Conservation (phyloP, 2,797 vertebrate genomes). For the Parauchenoglanis punctatus region DNA sequence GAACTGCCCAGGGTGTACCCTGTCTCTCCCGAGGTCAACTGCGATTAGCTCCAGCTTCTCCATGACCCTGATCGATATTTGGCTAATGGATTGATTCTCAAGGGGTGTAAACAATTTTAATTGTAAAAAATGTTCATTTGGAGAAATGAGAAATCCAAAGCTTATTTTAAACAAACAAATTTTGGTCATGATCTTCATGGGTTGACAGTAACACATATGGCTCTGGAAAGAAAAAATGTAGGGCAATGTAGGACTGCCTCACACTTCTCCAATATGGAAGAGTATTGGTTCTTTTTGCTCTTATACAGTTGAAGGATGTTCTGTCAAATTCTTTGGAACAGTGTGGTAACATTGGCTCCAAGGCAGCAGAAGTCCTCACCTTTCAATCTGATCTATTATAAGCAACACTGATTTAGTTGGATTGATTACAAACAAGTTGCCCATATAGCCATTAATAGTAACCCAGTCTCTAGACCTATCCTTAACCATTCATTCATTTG, state of each 20-base stretch:
- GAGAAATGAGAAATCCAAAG: not conserved
- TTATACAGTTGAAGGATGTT: not conserved
- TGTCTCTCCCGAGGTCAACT: too few relatives aligned
- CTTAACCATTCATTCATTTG: constrained; percentile 12
- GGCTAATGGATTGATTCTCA: too few relatives aligned
- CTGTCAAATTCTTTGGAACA: not conserved
- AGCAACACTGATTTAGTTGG: constrained; percentile 1
- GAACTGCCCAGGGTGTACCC: too few relatives aligned
- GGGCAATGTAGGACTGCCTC: not conserved
- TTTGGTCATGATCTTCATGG: not conserved
- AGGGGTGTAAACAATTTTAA: not conserved
- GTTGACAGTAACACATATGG: not conserved
- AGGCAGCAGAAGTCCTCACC: not conserved
- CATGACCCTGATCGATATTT: too few relatives aligned
- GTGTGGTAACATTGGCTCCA: not conserved
- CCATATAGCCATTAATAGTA: not conserved
- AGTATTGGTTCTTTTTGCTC: not conserved
- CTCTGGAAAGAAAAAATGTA: not conserved
- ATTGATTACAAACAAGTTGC: not conserved
- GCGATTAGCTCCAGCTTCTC: too few relatives aligned
- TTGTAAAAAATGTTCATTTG: not conserved
- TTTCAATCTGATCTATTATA: not conserved
- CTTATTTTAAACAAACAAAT: not conserved
- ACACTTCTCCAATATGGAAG: not conserved
- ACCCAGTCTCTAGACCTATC: not conserved